Base-by-base conservation (phyloP, 2,888 invertebrate species). In the Cheilosia vernalis region DNA sequence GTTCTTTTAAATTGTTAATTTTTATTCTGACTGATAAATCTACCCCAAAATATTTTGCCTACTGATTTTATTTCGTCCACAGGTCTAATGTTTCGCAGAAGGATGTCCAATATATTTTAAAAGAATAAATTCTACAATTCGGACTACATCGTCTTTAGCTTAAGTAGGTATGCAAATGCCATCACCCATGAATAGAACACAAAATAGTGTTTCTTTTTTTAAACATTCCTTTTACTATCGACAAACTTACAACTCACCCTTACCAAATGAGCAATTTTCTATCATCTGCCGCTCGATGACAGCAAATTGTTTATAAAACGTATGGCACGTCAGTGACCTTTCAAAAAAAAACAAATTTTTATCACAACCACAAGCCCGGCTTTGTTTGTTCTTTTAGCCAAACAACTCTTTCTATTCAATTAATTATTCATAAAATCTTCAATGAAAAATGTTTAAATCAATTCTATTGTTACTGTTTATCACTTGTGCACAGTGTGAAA, bases 371-470 rank as follows among this genome's bases (percentile, higher is more conserved):
- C 40, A 74, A 80, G 49, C 69, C 53, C 47, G 66, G 80, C 70
- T 80, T 66, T 64, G 61, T 55, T 73, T 60, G 61, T 42, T 78
- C 53, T 64, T 37, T 55, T 17, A 19, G 15, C 24, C 19, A 27
- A 6, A 10, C 56, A 40, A 17, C 60, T 44, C n/a, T 51, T 53
- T 17, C 24, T 47, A 24, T 24, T 40, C 30, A 53, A 64, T 47
- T 37, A 56, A 15, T 70, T 51, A 51, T 81, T 44, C 17, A n/a
- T 40, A 64, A 44, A 67, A 61, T 55, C n/a, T 27, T 58, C 2
- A 44, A 79, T 72, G 55, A 67, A 77, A 81, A 58, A 85, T 85
- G 85, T 44, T 77, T 67, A 85, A 63, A 47, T 67, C n/a, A 9
- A 42, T 49, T 21, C 7, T 72, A 1, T 7, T 72, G 2, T 24